Evolutionary conservation across 1,140 invertebrate genomes (phyloP), one percentile per base, ranked within the genome.

Genomic region (Pinna nobilis): DNA sequence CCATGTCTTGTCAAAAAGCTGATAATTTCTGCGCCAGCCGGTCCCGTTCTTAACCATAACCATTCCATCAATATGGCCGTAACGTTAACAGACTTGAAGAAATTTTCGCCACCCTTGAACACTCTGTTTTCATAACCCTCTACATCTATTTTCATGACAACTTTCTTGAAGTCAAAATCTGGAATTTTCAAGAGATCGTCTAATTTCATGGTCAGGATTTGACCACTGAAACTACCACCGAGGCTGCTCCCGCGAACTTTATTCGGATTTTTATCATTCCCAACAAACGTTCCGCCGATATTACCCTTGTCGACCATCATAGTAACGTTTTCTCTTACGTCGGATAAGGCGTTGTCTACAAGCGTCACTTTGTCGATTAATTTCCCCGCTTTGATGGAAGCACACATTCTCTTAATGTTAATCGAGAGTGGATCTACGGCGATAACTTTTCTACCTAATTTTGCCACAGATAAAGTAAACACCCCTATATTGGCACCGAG

Each of bases 91-190:
- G 32, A 63, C 5, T 37, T 53, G 18, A 77, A 77, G 44, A 77
- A 77, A 11, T 72, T 69, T 4, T 53, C 25, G 18, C 64, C 65
- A 15, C 75, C 70, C 13, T 51, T 23, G 18, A 77, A 67, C 9
- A 77, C 66, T 55, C 60, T 69, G 23, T 51, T 47, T 55, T 77
- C 75, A 41, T 63, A 66, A 28, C 49, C 66, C 35, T 77, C 70
- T 20, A 77, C 66, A 49, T 77, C 75, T 60, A 77, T 77, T 68
- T 73, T 77, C n/a, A 77, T 69, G 41, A 77, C 59, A 1, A 64
- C 70, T 51, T 69, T 72, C 13, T 63, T 60, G 7, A 53, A 35
- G 28, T 59, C 30, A 23, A 70, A 60, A 20, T 39, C 73, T 15
- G 73, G 65, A 47, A 73, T 47, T 50, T 69, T n/a, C 39, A 77